Evolutionary conservation across 1,140 invertebrate species (phyloP).

Genomic region (Bombus balteatus): DNA sequence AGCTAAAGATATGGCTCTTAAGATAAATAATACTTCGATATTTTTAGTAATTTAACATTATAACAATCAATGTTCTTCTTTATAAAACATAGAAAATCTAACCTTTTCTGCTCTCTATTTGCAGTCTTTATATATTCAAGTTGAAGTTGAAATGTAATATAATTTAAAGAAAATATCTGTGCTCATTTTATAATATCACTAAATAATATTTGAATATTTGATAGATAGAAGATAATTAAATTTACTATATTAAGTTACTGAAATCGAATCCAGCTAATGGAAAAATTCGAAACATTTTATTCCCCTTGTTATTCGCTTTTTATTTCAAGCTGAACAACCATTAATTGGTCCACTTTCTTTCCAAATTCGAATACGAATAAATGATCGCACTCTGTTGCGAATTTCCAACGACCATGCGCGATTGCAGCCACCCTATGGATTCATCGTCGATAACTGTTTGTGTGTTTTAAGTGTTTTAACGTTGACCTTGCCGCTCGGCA

Average conservation of each 20-base stretch:
- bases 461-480: constrained; percentile 47
- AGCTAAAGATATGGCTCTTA: too few relatives aligned
- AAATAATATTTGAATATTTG: neutral
- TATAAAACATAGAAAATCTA: too few relatives aligned
- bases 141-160: too few relatives aligned
- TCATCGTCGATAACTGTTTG: constrained; percentile 39
- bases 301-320: neutral
- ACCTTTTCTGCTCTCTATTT: too few relatives aligned
- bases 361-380: neutral
- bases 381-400: neutral
- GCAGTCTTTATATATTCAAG: too few relatives aligned
- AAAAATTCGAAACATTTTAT: neutral
- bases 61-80: too few relatives aligned
- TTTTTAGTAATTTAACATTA: too few relatives aligned
- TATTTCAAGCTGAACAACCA: too few relatives aligned
- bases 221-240: neutral
- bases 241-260: neutral
- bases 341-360: neutral
- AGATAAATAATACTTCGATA: too few relatives aligned
- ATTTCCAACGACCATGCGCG: neutral
- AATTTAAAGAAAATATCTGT: too few relatives aligned
- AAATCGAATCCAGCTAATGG: neutral
- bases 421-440: constrained; percentile 22
- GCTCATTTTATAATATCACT: too few relatives aligned
- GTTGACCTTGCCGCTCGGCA: constrained; percentile 49